phyloP scores from a whole-genome alignment of 2,113 vertebrate genomes.

The Phylloscopus trochiloides region DNA sequence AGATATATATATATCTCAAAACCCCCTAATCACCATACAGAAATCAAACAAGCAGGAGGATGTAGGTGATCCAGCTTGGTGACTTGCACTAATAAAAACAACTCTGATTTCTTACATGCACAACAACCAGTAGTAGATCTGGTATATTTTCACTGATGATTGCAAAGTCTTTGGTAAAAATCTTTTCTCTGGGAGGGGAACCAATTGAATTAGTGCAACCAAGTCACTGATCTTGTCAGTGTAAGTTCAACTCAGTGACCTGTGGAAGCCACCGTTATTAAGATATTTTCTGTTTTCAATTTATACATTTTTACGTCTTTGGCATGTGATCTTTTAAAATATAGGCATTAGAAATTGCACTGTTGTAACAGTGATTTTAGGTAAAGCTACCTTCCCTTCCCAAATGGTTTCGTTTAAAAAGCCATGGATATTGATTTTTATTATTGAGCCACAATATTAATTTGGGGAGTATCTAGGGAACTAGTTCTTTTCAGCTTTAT shows the following conservation, averaged over 20 bases:
- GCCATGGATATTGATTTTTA: not conserved
- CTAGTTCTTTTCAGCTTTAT: not conserved
- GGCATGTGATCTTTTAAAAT: not conserved
- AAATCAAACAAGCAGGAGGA: not conserved
- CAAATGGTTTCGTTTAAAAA: not conserved
- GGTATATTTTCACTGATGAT: not conserved
- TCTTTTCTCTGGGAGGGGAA: not conserved
- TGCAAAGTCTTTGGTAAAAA: not conserved
- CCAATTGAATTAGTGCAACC: not conserved
- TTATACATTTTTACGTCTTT: not conserved
- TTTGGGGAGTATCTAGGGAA: not conserved
- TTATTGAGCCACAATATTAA: not conserved
- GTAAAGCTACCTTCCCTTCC: not conserved
- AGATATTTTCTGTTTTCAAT: not conserved
- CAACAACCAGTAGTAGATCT: not conserved
- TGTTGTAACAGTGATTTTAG: not conserved
- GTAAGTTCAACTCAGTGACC: not conserved
- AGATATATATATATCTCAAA: not conserved
- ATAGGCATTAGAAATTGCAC: not conserved
- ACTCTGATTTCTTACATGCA: not conserved
- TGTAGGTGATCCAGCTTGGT: not conserved
- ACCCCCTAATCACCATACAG: not conserved
- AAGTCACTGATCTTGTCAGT: not conserved
- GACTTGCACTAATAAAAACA: not conserved
- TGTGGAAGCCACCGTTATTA: not conserved